Conservation (phyloP, 2,888 invertebrate genomes). For the Herminia tarsipennalis region DNA sequence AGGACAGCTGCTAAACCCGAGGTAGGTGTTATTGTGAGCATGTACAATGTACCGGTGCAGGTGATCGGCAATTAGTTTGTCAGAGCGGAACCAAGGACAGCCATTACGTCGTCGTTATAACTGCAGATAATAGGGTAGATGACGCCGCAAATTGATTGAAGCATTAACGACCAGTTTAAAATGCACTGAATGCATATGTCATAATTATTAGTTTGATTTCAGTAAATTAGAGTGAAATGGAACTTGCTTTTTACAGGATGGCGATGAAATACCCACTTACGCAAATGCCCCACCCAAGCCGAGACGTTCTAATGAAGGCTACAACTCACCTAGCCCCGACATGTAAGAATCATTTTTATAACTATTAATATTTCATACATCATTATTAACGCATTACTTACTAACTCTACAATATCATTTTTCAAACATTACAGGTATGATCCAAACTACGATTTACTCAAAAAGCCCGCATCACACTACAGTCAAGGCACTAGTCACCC, state of each 20-base stretch:
- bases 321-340: conserved; percentile 91
- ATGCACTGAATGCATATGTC: conserved; percentile 22
- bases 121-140: conserved; percentile 61
- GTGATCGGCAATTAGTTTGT: conserved; percentile 71
- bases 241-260: conserved; percentile 55
- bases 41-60: conserved; percentile 65
- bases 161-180: conserved; percentile 27
- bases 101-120: conserved; percentile 68
- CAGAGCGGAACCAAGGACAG: conserved; percentile 81
- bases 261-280: conserved; percentile 87
- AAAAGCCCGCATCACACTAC: conserved; percentile 83
- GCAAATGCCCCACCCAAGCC: conserved; percentile 97
- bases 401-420: conserved; percentile 8
- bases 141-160: conserved; percentile 50
- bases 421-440: conserved; percentile 78
- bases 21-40: conserved; percentile 72
- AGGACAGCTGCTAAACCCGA: conserved; percentile 74
- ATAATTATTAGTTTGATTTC: conserved; percentile 10
- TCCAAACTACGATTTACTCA: conserved; percentile 82
- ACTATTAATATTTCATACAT: background rate
- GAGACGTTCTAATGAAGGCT: conserved; percentile 91
- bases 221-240: conserved; percentile 1
- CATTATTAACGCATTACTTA: conserved; percentile 1
- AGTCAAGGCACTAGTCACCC: conserved; percentile 75
- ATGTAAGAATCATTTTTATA: conserved; percentile 65